phyloP scores from a whole-genome alignment of 2,888 invertebrate genomes.

The Sarcophaga variegata region DNA sequence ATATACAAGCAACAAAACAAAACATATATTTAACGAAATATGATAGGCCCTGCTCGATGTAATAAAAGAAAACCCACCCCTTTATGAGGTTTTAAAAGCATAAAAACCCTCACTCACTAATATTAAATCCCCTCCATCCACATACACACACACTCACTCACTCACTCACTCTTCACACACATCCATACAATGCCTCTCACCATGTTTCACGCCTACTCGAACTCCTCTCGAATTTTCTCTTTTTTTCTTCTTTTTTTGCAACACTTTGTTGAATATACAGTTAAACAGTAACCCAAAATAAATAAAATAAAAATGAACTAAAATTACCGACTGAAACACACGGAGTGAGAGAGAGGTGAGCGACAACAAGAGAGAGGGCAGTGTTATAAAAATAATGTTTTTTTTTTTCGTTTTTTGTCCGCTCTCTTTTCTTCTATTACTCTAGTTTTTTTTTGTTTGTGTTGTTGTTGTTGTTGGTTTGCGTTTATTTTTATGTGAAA shows the following conservation, averaged over 20 bases:
- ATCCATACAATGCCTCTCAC: background rate
- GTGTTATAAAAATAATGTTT: conserved; percentile 36
- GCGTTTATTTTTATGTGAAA: background rate
- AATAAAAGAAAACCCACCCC: conserved; percentile 46
- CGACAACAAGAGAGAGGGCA: conserved; percentile 22
- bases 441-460: conserved; percentile 11
- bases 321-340: background rate
- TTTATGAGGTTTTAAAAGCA: conserved; percentile 3
- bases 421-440: conserved; percentile 18
- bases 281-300: background rate
- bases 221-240: conserved; percentile 45
- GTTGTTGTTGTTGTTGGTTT: background rate
- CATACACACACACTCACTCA: background rate
- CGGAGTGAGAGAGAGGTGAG: background rate
- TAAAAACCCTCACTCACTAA: background rate
- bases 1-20: conserved; percentile 23
- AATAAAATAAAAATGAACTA: background rate
- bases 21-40: conserved; percentile 33
- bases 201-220: conserved; percentile 46
- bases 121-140: background rate
- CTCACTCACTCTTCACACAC: background rate
- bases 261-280: background rate
- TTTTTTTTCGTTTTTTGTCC: background rate
- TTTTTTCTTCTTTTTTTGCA: background rate
- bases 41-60: background rate